Percentiles rank a stretch among this genome's conserved stretches.
Conservation (phyloP, 2,888 invertebrate genomes). For the Leptothorax acervorum region DNA sequence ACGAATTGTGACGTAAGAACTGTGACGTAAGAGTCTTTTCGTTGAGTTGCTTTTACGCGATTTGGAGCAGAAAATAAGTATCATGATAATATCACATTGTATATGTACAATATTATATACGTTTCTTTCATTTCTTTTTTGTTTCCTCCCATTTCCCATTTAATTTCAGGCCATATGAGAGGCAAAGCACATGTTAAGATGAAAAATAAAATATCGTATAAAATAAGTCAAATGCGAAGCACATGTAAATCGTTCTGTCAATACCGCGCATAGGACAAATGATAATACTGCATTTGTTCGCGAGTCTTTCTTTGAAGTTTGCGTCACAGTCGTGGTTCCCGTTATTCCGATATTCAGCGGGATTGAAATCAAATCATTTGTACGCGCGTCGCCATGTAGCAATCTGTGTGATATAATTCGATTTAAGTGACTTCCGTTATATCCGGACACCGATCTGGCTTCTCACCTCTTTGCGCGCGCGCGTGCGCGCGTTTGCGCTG, state of each 20-base stretch:
- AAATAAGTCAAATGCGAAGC: background rate
- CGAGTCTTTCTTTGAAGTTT: background rate
- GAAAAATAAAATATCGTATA: constrained; percentile 5
- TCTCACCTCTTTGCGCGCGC: constrained; percentile 32
- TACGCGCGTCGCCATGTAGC: background rate
- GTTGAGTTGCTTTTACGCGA: constrained; percentile 2
- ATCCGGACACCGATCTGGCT: constrained; percentile 26
- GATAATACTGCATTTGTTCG: background rate
- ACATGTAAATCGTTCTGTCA: constrained; percentile 11
- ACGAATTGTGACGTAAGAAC: background rate
- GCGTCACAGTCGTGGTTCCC: background rate
- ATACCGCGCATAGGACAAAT: background rate
- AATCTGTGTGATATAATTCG: background rate
- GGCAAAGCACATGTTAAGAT: background rate
- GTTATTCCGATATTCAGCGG: constrained; percentile 16
- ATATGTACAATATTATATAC: background rate
- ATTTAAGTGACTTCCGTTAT: constrained; percentile 38
- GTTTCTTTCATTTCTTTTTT: background rate
- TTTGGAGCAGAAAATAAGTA: constrained; percentile 12
- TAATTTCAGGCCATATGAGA: background rate
- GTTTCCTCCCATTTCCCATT: background rate
- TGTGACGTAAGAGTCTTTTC: background rate
- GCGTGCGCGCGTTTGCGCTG: constrained; percentile 10
- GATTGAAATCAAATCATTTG: constrained; percentile 28
- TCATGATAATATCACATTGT: constrained; percentile 19